A percentile compares a stretch with the other conserved stretches of the same genome.
phyloP scores from a whole-genome alignment of 1,140 invertebrate species.

The Matsumurasca onukii region DNA sequence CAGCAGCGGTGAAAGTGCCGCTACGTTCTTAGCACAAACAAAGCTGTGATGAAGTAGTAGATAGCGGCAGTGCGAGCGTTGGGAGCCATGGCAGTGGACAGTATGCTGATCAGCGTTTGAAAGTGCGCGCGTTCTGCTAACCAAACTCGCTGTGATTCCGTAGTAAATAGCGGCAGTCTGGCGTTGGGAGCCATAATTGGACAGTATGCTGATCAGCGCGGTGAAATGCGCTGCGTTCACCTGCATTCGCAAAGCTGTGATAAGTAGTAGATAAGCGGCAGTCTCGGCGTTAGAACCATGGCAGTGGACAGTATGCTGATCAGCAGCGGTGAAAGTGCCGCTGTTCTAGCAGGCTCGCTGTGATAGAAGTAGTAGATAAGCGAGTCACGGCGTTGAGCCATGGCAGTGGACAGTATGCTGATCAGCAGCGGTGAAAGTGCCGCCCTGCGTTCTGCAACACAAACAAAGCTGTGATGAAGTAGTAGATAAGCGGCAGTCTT shows the following conservation, averaged over 20 bases:
- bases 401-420: conserved; percentile 67
- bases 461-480: conserved; percentile 94
- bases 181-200: conserved; percentile 69
- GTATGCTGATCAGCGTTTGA: conserved; percentile 83
- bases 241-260: conserved; percentile 89
- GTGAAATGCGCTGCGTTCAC: conserved; percentile 93
- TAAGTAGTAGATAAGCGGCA: conserved; percentile 97
- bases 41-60: conserved; percentile 95
- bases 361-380: conserved; percentile 98
- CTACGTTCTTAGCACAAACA: conserved; percentile 93
- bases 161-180: conserved; percentile 95
- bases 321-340: no score
- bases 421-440: no score
- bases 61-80: conserved; percentile 84
- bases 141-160: conserved; percentile 94
- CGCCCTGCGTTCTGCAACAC: no score
- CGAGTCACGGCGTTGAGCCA: conserved; percentile 77
- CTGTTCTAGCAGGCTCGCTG: conserved; percentile 87
- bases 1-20: conserved; percentile 85
- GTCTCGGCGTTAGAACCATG: conserved; percentile 74
- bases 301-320: conserved; percentile 72
- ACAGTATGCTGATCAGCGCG: conserved; percentile 75
- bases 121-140: conserved; percentile 87
- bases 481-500: conserved; percentile 91
- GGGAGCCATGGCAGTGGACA: conserved; percentile 69